These are phyloP conservation scores for Microcaecilia unicolor DNA, from an alignment of 2,797 vertebrate species.

Conservation along the genomic window DNA sequence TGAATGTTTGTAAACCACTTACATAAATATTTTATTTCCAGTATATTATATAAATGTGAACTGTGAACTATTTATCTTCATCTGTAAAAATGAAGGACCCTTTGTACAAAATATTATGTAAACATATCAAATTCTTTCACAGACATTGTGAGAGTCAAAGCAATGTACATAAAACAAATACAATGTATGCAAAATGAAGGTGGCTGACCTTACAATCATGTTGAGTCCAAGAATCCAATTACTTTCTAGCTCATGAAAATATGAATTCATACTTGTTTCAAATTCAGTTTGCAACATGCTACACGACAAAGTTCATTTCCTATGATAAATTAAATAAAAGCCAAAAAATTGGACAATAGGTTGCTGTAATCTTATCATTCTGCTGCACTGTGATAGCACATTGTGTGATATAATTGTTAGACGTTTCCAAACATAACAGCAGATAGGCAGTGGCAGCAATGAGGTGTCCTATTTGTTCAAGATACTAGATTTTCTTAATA, in stretches of 20 bases:
- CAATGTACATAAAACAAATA: not conserved
- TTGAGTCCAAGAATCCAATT: not conserved
- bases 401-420: conserved; percentile 13
- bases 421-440: conserved; percentile 9
- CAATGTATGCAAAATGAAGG: not conserved
- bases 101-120: too few relatives aligned
- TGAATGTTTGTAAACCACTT: too few relatives aligned
- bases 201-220: not conserved
- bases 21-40: too few relatives aligned
- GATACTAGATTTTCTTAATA: too few relatives aligned
- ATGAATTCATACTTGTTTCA: conserved; percentile 2
- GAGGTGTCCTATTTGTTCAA: conserved; percentile 4
- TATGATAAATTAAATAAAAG: conserved; percentile 22
- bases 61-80: too few relatives aligned
- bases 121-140: too few relatives aligned
- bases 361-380: conserved; percentile 8
- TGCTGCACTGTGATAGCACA: not conserved
- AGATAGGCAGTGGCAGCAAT: not conserved
- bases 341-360: conserved; percentile 11
- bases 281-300: conserved; percentile 8
- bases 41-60: too few relatives aligned
- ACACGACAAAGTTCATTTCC: conserved; percentile 4
- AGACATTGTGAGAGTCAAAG: not conserved
- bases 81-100: too few relatives aligned
- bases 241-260: conserved; percentile 14